Evolutionary conservation across 2,797 vertebrate genomes (phyloP), one percentile per base, ranked within the genome.

Genomic region (Poecilia velifera): DNA sequence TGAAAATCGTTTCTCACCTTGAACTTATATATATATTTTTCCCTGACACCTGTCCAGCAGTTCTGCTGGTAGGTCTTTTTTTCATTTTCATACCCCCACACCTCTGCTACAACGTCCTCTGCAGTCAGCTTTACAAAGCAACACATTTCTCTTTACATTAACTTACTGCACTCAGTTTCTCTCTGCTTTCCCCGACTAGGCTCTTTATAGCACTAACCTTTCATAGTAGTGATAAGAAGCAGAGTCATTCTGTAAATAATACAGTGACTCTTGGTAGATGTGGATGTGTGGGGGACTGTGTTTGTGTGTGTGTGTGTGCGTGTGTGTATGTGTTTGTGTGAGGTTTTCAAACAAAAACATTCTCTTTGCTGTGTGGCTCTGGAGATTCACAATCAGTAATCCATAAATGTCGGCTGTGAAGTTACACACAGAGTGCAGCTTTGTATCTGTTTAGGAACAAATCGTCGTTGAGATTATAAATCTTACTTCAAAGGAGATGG

Each of bases 181-280:
- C 62, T 72, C 53, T 66, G 51, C 46, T 55, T 76, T 76, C 59
- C 66, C 77, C 41, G 51, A 74, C 47, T 62, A 70, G 28, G 83
- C 82, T 45, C 47, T 78, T 82, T 70, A 12, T 79, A 66, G 81
- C 68, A 41, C 72, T 79, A 81, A 81, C 90, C 90, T 93, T 92
- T 92, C 91, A 93, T 93, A 92, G 90, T 57, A 64, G 78, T 12
- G 16, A 80, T 84, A 78, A 87, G 84, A 85, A 85, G 85, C 47
- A 79, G 83, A 82, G 74, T 71, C 81, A 89, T 86, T 82, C 81
- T 93, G 90, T 93, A 92, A 94, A 94, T 93, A 94, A 93, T 92
- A 90, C 87, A 92, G 82, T 39, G 68, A 70, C 74, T 87, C 70
- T 57, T 74, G 51, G 68, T 78, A 73, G 71, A 76, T 79, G 83